Base-by-base conservation (phyloP, 2,888 invertebrate species). In the Hirtodrosophila trivittata region DNA sequence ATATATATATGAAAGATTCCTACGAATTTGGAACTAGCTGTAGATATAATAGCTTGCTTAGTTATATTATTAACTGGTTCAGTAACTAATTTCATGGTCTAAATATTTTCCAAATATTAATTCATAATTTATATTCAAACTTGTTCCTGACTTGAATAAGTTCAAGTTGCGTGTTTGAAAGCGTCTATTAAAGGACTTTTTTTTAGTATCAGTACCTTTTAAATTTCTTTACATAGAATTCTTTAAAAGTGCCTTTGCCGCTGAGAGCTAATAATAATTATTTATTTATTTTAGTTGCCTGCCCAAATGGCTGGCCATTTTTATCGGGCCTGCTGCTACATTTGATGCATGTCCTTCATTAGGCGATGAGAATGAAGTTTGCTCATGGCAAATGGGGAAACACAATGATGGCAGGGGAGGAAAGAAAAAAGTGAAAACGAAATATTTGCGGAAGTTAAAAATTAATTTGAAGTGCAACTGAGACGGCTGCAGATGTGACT, bases 361-460 rank as follows among this genome's bases (percentile, higher is more conserved):
- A 78, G 41, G 64, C 39, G 43, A 39, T 9, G 21, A 42, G 41
- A 38, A 43, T 49, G 64, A 62, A 64, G 63, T 51, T 62, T 32
- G 43, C 60, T 46, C n/a, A n/a, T 35, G 62, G 59, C 50, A 77
- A 83, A 66, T 75, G 74, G 60, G 45, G 33, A 66, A 38, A 63
- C 43, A 35, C 33, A 33, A 13, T 32, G 35, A 32, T 18, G 12
- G 16, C 10, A 8, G 49, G 4, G 14, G 28, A 8, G n/a, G 10
- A 32, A 14, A 7, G 8, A 3, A 25, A 28, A 25, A n/a, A 16
- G 28, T 6, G 8, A 13, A n/a, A 8, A 42, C 51, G 64, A 75
- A 75, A 78, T 71, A 80, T 80, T 72, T 70, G 55, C 83, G 80
- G 80, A 82, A 85, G 82, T 82, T 85, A 85, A 82, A 82, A 85